Evolutionary conservation across 2,797 vertebrate species (phyloP), one percentile per base, ranked within the genome.

Genomic region (Falco concolor): DNA sequence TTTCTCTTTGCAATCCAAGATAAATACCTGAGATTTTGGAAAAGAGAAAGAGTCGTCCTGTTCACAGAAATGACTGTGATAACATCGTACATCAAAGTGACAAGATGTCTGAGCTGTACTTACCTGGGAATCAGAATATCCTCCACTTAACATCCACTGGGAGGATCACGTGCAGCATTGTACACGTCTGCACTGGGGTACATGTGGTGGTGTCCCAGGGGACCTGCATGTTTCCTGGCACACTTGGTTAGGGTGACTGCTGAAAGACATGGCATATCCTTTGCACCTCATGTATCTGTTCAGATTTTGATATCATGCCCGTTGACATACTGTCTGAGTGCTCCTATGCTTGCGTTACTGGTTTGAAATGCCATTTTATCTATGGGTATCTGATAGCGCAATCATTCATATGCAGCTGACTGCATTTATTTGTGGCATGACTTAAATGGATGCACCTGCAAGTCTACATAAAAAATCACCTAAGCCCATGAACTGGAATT

Each of bases 401-500:
- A 73, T 81, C 82, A 50, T 52, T 95, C 87, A 90, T 42, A 38
- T 12, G 69, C 79, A 59, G 69, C 42, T 12, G 25, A 65, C 65
- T 84, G 82, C 72, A 59, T 89, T 92, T 84, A 63, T 82, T 72
- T 94, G 72, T 89, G 77, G 36, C n/a, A 23, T 38, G 68, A 92
- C 64, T 95, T 77, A 64, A 93, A 82, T 15, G 50, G 76, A 75
- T 90, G 84, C 54, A 84, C 52, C 69, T 90, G 79, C 25, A 86
- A 84, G 63, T 38, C 76, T 88, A 32, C 69, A 59, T 68, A 65
- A 92, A 87, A 92, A 91, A 87, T 81, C 79, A 93, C 70, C 65
- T 73, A 9, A 92, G 50, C 25, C 44, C 52, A 4, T n/a, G 47
- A 84, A 42, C n/a, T 61, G 44, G 64, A 60, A 75, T 83, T 79